Conservation (phyloP, 2,888 invertebrate genomes). For the Cryptocephalus primarius region DNA sequence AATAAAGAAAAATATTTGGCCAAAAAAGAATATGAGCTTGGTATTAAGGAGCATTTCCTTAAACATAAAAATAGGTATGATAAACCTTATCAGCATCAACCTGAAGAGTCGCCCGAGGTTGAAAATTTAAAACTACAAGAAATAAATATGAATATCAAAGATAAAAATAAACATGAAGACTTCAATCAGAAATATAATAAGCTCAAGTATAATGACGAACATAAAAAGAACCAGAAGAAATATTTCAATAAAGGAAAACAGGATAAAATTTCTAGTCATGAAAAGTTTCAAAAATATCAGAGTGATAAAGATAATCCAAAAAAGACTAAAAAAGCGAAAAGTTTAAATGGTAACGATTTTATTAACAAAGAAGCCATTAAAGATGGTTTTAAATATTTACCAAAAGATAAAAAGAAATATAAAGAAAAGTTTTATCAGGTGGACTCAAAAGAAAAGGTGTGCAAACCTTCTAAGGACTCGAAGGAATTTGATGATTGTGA, state of each 20-base stretch:
- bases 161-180: background rate
- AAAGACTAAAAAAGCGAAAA: background rate
- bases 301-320: background rate
- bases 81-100: too few relatives aligned
- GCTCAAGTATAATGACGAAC: background rate
- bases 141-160: too few relatives aligned
- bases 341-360: too few relatives aligned
- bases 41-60: background rate
- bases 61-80: conserved; percentile 2
- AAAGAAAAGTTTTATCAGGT: too few relatives aligned
- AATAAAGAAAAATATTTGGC: conserved; percentile 5
- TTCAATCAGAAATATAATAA: background rate
- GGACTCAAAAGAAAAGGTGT: too few relatives aligned
- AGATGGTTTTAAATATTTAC: too few relatives aligned
- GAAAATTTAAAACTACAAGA: too few relatives aligned
- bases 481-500: too few relatives aligned
- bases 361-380: too few relatives aligned
- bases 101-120: too few relatives aligned
- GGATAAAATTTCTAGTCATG: background rate
- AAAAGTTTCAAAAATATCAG: background rate
- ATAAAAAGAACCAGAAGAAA: background rate
- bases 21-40: conserved; percentile 2
- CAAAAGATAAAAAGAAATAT: too few relatives aligned
- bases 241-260: background rate
- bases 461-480: too few relatives aligned